Percentiles rank a stretch among this genome's conserved stretches.
These are phyloP conservation scores for Fulica atra DNA, from an alignment of 2,113 vertebrate species.

Conservation along the genomic window DNA sequence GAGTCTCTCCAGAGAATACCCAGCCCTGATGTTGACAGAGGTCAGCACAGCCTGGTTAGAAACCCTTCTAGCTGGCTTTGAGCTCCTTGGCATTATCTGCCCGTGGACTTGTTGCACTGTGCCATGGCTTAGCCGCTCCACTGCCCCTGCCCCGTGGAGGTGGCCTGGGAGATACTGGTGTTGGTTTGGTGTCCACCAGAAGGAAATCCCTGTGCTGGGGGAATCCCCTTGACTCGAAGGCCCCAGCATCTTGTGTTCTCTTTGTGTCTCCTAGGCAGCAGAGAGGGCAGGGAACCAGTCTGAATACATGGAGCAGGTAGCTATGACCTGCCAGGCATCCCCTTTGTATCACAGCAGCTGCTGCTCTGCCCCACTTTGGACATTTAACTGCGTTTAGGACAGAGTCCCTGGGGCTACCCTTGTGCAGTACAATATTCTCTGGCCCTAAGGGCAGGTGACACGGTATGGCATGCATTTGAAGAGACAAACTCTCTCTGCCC, in stretches of 20 bases:
- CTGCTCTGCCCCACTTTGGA: not conserved
- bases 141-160: not conserved
- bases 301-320: not conserved
- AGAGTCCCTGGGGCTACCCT: not conserved
- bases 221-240: accelerated
- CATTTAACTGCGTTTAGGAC: not conserved
- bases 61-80: not conserved
- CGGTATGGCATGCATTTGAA: not conserved
- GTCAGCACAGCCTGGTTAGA: not conserved
- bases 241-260: not conserved
- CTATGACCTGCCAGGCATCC: not conserved
- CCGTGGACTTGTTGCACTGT: accelerated
- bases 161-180: not conserved
- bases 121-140: not conserved
- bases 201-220: not conserved
- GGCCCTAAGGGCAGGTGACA: not conserved
- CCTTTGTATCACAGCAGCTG: accelerated
- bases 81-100: not conserved
- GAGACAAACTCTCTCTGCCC: not conserved
- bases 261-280: not conserved
- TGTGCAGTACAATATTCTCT: not conserved
- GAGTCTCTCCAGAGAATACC: not conserved
- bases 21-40: not conserved
- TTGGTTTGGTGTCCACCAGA: not conserved
- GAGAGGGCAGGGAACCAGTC: not conserved